These are phyloP conservation scores for Latrodectus geometricus DNA, from an alignment of 1,140 invertebrate species.

Conservation along the genomic window DNA sequence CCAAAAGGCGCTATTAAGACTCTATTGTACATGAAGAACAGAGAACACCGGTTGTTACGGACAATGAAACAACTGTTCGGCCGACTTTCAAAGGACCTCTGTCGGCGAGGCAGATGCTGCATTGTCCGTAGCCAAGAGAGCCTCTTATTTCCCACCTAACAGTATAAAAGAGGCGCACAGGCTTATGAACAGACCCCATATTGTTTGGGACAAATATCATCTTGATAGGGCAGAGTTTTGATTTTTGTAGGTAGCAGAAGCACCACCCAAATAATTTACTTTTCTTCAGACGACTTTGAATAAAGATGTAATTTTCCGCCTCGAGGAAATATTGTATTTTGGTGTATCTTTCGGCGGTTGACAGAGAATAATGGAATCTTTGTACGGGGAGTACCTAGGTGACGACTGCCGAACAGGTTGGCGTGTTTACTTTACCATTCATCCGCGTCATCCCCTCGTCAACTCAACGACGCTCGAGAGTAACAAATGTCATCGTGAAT, in stretches of 20 bases:
- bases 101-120: constrained; percentile 44
- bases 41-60: constrained; percentile 22
- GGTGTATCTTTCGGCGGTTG: too few species aligned
- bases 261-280: background rate
- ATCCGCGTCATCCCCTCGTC: background rate
- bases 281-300: background rate
- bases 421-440: constrained; percentile 17
- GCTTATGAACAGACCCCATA: constrained; percentile 9
- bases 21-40: constrained; percentile 31
- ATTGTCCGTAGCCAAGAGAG: constrained; percentile 36
- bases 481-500: background rate
- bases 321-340: constrained; percentile 2
- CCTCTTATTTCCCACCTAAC: constrained; percentile 19
- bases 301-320: background rate
- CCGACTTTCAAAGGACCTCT: constrained; percentile 39
- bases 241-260: constrained; percentile 22
- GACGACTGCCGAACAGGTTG: constrained; percentile 8
- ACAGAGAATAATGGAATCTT: constrained; percentile 25
- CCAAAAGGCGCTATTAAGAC: constrained; percentile 33
- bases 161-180: constrained; percentile 31
- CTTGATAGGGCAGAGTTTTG: constrained; percentile 19
- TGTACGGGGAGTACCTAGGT: constrained; percentile 13
- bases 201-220: constrained; percentile 20
- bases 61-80: constrained; percentile 46
- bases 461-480: background rate